Conservation (phyloP, 2,113 vertebrate species). For the Pelvicachromis taeniatus region DNA sequence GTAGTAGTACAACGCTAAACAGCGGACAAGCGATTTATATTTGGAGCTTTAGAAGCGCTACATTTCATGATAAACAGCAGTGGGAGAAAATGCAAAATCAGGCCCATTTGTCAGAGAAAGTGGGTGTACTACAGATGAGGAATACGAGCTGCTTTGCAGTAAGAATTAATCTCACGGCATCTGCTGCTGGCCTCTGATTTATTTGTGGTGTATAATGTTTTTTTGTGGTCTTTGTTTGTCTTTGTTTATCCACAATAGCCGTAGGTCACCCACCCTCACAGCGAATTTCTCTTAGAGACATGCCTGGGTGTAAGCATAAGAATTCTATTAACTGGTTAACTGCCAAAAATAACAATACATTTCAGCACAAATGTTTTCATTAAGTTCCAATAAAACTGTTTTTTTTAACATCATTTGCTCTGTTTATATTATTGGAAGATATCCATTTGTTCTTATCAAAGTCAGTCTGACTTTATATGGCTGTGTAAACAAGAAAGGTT, state of each 20-base stretch:
- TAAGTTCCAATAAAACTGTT: neutral
- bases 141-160: neutral
- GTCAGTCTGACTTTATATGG: neutral
- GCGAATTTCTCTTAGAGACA: neutral
- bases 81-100: conserved; percentile 15
- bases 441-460: neutral
- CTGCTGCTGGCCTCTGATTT: conserved; percentile 11
- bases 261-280: neutral
- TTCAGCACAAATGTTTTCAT: neutral
- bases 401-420: neutral
- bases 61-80: conserved; percentile 6
- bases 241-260: neutral
- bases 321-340: neutral
- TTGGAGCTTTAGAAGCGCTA: neutral
- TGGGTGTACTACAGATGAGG: neutral
- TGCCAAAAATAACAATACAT: neutral
- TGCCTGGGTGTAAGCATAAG: neutral
- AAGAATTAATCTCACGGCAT: conserved; percentile 12
- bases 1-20: neutral
- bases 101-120: conserved; percentile 5
- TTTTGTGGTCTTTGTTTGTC: neutral
- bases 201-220: neutral
- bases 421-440: neutral
- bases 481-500: neutral
- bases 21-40: conserved; percentile 40